A percentile compares a stretch with the other conserved stretches of the same genome.
Conservation (phyloP, 2,888 invertebrate species). For the Syritta pipiens region DNA sequence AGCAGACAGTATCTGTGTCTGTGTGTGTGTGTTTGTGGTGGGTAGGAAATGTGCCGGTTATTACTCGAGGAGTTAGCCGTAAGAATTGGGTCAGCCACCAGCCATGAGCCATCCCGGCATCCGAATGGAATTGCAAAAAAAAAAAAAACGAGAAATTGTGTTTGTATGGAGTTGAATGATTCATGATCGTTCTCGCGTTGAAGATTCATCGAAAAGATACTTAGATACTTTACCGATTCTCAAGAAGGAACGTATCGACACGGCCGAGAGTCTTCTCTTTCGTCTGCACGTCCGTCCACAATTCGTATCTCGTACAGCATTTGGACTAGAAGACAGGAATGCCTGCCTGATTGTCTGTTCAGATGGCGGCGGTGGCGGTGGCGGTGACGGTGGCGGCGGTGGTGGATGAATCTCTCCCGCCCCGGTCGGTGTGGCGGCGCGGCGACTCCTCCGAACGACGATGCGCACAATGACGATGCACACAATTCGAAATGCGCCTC, state of each 20-base stretch:
- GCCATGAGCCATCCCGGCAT: conserved; percentile 17
- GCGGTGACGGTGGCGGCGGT: background rate
- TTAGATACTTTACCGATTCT: conserved; percentile 62
- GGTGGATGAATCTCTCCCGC: conserved; percentile 27
- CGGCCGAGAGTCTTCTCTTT: conserved; percentile 28
- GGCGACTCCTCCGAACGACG: conserved; percentile 20
- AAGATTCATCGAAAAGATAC: conserved; percentile 67
- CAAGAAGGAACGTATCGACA: conserved; percentile 53
- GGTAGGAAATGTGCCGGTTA: conserved; percentile 30
- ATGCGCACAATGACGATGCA: conserved; percentile 47
- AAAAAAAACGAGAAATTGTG: background rate
- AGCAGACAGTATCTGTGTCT: conserved; percentile 19
- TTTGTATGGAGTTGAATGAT: conserved; percentile 68
- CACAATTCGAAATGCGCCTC: conserved; percentile 64
- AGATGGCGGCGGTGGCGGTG: conserved; percentile 34
- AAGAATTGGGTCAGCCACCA: conserved; percentile 61
- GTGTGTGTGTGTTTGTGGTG: background rate
- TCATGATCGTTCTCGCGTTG: conserved; percentile 59
- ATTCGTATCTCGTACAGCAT: conserved; percentile 28
- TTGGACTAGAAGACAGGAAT: conserved; percentile 59
- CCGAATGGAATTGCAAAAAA: conserved; percentile 43
- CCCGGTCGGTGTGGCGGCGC: too few relatives aligned
- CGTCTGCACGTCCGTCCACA: conserved; percentile 12
- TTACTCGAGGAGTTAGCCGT: conserved; percentile 53
- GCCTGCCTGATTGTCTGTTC: conserved; percentile 67